Conservation (phyloP, 23 tunicate genomes). For the Trididemnum miniatum region DNA sequence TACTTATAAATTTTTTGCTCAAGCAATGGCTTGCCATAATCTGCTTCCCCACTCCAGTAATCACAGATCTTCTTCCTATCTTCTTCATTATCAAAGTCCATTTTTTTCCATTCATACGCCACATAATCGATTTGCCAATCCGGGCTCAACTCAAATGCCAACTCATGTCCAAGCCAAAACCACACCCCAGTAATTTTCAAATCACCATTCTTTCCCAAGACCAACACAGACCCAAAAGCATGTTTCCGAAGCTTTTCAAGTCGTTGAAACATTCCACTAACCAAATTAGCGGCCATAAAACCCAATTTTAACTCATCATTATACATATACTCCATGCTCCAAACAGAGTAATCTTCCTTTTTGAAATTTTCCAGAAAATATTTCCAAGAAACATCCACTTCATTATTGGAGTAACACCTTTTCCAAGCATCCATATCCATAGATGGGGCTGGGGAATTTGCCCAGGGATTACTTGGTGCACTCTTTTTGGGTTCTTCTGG, state of each 20-base stretch:
- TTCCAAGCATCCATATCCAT: slow-evolving; percentile 91
- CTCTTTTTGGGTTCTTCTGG: slow-evolving; percentile 47
- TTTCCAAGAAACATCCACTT: slow-evolving; percentile 27
- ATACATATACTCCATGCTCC: slow-evolving; percentile 71
- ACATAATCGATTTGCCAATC: slow-evolving; percentile 96
- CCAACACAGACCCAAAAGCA: slow-evolving; percentile 43
- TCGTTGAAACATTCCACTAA: slow-evolving; percentile 76
- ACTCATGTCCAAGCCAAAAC: slow-evolving; percentile 92
- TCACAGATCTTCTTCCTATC: slow-evolving; percentile 41
- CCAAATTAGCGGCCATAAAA: slow-evolving; percentile 70
- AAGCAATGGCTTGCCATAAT: background rate
- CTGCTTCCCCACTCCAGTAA: slow-evolving; percentile 45
- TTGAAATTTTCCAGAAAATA: slow-evolving; percentile 84
- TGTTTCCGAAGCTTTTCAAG: slow-evolving; percentile 75
- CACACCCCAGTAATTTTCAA: slow-evolving; percentile 69
- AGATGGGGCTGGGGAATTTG: slow-evolving; percentile 41
- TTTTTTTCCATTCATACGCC: slow-evolving; percentile 69
- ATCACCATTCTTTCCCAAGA: slow-evolving; percentile 8
- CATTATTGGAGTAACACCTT: slow-evolving; percentile 53
- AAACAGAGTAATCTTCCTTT: slow-evolving; percentile 85
- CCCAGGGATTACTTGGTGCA: slow-evolving; percentile 91
- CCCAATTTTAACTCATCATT: slow-evolving; percentile 57
- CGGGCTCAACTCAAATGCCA: slow-evolving; percentile 55
- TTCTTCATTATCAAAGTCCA: slow-evolving; percentile 49
- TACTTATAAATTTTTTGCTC: slow-evolving; percentile 20